A percentile compares a stretch with the other conserved stretches of the same genome.
These are phyloP conservation scores for Falcunculus frontatus DNA, from an alignment of 2,113 vertebrate genomes.

Conservation along the genomic window DNA sequence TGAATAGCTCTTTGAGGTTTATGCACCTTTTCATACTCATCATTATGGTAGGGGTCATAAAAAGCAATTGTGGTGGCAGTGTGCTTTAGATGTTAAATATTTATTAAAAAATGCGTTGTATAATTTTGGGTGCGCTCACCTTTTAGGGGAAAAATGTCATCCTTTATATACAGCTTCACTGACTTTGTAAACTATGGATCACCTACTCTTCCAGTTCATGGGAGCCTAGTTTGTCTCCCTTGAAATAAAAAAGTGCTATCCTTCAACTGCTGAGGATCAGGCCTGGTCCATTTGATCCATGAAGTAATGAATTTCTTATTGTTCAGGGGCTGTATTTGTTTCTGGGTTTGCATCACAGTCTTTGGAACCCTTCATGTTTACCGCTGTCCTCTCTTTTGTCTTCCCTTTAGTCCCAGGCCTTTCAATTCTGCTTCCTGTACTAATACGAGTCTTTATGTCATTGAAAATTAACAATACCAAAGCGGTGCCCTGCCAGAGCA, in stretches of 20 bases:
- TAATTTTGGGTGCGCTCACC: neutral
- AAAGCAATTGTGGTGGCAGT: conserved; percentile 26
- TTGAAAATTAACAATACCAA: conserved; percentile 51
- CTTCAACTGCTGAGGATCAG: neutral
- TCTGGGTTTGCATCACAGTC: conserved; percentile 21
- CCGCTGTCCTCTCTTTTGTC: neutral
- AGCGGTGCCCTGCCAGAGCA: conserved; percentile 6
- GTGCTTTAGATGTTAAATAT: conserved; percentile 44
- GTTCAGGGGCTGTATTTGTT: conserved; percentile 9
- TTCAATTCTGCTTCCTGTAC: neutral
- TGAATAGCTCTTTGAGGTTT: conserved; percentile 62
- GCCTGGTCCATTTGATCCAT: neutral
- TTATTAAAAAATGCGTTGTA: conserved; percentile 11
- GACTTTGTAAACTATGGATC: neutral
- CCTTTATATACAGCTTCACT: neutral
- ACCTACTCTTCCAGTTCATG: neutral
- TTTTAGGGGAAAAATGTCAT: neutral
- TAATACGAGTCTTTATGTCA: conserved; percentile 33
- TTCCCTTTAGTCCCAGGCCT: neutral
- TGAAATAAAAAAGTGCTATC: neutral
- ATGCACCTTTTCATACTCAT: conserved; percentile 62
- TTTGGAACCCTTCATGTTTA: conserved; percentile 11
- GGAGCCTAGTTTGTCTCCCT: neutral
- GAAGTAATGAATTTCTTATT: conserved; percentile 18
- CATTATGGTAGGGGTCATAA: conserved; percentile 38